Evolutionary conservation across 2,888 invertebrate genomes (phyloP), one percentile per base, ranked within the genome.

Genomic region (Bellardia bayeri): DNA sequence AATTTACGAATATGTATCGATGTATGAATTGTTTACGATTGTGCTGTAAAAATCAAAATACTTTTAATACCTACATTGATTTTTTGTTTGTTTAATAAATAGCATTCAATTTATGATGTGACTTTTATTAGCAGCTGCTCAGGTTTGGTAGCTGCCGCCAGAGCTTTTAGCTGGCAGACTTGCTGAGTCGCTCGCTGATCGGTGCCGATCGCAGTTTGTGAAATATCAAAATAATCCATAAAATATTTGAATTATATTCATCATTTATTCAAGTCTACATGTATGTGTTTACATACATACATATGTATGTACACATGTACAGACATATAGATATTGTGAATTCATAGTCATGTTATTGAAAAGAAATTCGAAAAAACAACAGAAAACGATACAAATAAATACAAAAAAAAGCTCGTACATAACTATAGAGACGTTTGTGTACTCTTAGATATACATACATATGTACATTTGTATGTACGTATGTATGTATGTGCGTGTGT

Each of bases 211-310:
- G 49, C 33, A 74, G 8, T 63, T 86, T 86, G 79, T 69, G 78
- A 86, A 86, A 82, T 82, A 82, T 69, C 63, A 66, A 82, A 82
- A 68, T 51, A 82, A 82, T 68, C 45, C 66, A 68, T 75, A 75
- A 82, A 75, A 61, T 51, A 40, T 74, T 66, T 58, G 40, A 72
- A 54, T 69, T 69, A 69, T 71, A 61, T 68, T 54, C 56, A 78
- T 51, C 11, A 64, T 78, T 74, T 61, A 23, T 33, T 78, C 30
- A 78, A 72, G 8, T 74, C 42, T 54, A 11, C 56, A 40, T 82
- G 58, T 51, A 40, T 40, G 74, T 75, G 3, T 74, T 58, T 23
- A 23, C 23, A 23, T 1, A 1, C 23, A 23, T 23, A 23, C 9
- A 56, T 56, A 51, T 33, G 2, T 51, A 23, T 23, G 23, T 23